Percentiles rank a stretch among this genome's conserved stretches.
These are phyloP conservation scores for Kryptolebias ocellatus DNA, from an alignment of 2,797 vertebrate species.

Conservation along the genomic window DNA sequence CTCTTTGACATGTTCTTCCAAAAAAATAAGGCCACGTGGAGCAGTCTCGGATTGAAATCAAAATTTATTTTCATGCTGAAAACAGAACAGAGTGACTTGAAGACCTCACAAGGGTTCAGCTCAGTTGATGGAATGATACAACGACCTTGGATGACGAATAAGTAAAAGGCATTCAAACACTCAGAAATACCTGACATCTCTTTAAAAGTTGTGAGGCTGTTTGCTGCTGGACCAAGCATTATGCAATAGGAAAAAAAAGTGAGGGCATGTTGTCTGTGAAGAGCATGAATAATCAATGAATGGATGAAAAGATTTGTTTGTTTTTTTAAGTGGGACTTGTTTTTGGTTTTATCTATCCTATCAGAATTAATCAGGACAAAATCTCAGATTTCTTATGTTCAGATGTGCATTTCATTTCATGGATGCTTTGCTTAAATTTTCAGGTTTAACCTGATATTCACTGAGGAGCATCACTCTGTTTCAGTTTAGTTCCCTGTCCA, in stretches of 20 bases:
- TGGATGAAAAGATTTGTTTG: no score
- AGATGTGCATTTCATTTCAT: background rate
- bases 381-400: slow-evolving; percentile 9
- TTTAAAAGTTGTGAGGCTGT: slow-evolving; percentile 16
- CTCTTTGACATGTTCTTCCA: background rate
- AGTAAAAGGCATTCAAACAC: background rate
- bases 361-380: background rate
- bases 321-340: no score
- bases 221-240: slow-evolving; percentile 45
- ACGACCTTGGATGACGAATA: background rate
- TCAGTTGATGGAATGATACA: background rate
- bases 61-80: background rate
- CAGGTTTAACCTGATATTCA: background rate
- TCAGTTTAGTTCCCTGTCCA: no score
- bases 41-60: background rate
- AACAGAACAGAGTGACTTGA: background rate
- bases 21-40: background rate
- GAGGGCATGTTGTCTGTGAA: slow-evolving; percentile 24
- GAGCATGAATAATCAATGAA: slow-evolving; percentile 53
- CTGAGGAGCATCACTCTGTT: no score
- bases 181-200: slow-evolving; percentile 20
- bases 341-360: no score
- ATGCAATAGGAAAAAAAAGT: slow-evolving; percentile 43
- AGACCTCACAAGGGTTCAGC: background rate
- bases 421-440: background rate